Evolutionary conservation across 1,140 invertebrate genomes (phyloP).

Genomic region (Metaphire vulgaris): DNA sequence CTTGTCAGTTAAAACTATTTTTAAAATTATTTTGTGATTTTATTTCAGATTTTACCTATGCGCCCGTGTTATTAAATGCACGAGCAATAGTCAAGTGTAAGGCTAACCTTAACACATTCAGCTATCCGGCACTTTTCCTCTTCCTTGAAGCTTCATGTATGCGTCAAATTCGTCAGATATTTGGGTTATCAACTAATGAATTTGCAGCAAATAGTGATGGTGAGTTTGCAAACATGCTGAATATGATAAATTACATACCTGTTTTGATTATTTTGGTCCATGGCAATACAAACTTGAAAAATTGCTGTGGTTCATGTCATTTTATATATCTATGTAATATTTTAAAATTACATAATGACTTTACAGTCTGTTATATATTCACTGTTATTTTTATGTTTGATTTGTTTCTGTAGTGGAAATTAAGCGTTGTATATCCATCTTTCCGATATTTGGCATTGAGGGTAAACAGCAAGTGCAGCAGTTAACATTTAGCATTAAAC

Average conservation of each 20-base stretch:
- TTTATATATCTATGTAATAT: no score
- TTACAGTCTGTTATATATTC: no score
- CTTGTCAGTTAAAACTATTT: no score
- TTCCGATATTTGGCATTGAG: slow-evolving; percentile 19
- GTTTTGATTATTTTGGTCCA: no score
- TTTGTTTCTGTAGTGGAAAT: slow-evolving; percentile 22
- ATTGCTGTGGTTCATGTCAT: no score
- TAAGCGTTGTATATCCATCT: slow-evolving; percentile 30
- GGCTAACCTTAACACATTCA: slow-evolving; percentile 22
- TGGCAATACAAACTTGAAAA: no score
- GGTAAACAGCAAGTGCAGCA: slow-evolving; percentile 2
- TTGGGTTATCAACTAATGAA: slow-evolving; percentile 15
- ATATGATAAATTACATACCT: no score
- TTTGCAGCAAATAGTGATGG: slow-evolving; percentile 18
- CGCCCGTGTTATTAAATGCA: slow-evolving; percentile 29
- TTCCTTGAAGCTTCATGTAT: slow-evolving; percentile 30
- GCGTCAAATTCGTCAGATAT: slow-evolving; percentile 28
- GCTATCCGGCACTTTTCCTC: slow-evolving; percentile 26
- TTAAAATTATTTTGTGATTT: no score
- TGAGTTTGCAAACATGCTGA: slow-evolving; percentile 7
- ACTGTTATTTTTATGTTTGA: no score
- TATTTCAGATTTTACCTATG: slow-evolving; percentile 25
- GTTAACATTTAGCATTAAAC: slow-evolving; percentile 16
- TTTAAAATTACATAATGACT: no score
- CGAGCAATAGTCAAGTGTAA: slow-evolving; percentile 29